Base-by-base conservation (phyloP, 1,140 invertebrate genomes). In the Lepidurus apus region DNA sequence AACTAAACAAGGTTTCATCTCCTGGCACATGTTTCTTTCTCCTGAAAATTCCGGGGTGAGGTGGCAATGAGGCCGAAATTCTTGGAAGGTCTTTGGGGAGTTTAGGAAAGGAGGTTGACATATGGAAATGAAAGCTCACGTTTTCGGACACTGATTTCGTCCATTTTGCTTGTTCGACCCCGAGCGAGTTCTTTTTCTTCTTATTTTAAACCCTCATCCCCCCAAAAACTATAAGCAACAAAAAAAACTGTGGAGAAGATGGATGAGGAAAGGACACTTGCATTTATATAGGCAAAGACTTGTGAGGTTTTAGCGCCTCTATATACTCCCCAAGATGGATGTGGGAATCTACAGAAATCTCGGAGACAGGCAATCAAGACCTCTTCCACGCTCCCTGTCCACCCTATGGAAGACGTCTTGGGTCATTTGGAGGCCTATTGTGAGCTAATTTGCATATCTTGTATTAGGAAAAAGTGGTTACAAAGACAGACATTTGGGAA, bases 261-360 rank as follows among this genome's bases (percentile, higher is more conserved):
- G 53, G 53, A 65, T 65, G 53, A 21, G 53, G 13, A 34, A 34
- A 65, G 53, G 21, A 65, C 21, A 65, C 13, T 65, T 65, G 53
- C 53, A 65, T 65, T 65, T 65, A 65, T 65, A 65, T 65, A 17
- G 53, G 21, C 53, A n/a, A 65, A 65, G 21, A 65, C 53, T 65
- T 65, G 53, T 65, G 17, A n/a, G 53, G 21, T 13, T 65, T 65
- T 65, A 65, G 53, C 53, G 53, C 53, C 13, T 65, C 21, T 65
- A 21, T 65, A 65, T 17, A 65, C 53, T 21, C 53, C n/a, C 13
- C 21, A 65, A 65, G 53, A 65, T 17, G 53, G 53, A 65, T 65
- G 53, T 65, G 53, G 53, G 13, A 65, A 34, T 65, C 21, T 9
- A 65, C 53, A 65, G 21, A 65, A 65, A 17, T 65, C 13, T 65